A percentile compares a stretch with the other conserved stretches of the same genome.
These are phyloP conservation scores for Eulithis prunata DNA, from an alignment of 2,888 invertebrate genomes.

Conservation along the genomic window DNA sequence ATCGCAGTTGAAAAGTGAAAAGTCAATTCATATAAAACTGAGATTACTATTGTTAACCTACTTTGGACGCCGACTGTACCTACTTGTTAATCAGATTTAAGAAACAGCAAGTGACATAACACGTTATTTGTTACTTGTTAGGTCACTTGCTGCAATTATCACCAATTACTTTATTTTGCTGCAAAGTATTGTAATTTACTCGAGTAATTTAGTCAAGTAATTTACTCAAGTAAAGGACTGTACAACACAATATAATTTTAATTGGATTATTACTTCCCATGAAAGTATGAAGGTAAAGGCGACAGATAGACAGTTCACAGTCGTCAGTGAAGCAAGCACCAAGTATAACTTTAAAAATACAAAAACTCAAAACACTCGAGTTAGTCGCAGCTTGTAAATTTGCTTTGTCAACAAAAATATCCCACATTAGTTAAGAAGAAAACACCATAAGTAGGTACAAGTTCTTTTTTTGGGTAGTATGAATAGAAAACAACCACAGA, in stretches of 20 bases:
- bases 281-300: constrained; percentile 13
- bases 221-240: background rate
- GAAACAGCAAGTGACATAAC: background rate
- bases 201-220: background rate
- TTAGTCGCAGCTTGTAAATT: constrained; percentile 18
- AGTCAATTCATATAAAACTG: too few relatives aligned
- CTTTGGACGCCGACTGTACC: background rate
- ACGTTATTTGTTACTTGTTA: background rate
- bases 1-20: too few relatives aligned
- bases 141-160: background rate
- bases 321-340: constrained; percentile 25
- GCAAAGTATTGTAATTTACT: background rate
- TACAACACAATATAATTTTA: constrained; percentile 4
- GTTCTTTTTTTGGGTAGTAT: constrained; percentile 4
- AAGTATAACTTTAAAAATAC: constrained; percentile 24
- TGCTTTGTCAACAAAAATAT: constrained; percentile 8
- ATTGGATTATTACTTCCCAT: constrained; percentile 7
- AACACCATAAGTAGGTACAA: background rate
- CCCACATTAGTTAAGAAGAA: constrained; percentile 27
- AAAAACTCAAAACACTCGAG: constrained; percentile 19
- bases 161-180: background rate
- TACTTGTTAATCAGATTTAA: background rate
- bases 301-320: constrained; percentile 11
- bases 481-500: constrained; percentile 6
- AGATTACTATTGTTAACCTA: too few relatives aligned